phyloP scores from a whole-genome alignment of 2,888 invertebrate genomes.

The Myathropa florea region DNA sequence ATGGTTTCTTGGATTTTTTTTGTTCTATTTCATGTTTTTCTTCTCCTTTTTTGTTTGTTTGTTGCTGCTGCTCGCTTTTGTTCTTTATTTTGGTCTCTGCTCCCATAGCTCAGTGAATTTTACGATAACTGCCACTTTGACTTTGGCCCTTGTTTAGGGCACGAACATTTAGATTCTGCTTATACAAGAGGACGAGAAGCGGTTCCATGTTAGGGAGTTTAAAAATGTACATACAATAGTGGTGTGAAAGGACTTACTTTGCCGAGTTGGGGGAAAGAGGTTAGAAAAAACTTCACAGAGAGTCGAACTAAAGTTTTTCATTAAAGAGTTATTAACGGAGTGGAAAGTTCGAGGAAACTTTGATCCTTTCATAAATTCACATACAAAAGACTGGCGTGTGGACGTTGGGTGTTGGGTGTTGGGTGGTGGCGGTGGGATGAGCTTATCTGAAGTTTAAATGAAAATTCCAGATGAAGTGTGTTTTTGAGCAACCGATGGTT shows the following conservation, averaged over 20 bases:
- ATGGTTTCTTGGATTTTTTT: constrained; percentile 7
- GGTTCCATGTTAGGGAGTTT: background rate
- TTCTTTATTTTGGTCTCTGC: constrained; percentile 2
- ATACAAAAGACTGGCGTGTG: background rate
- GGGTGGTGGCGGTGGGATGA: background rate
- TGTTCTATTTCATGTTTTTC: background rate
- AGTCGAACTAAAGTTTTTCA: constrained; percentile 23
- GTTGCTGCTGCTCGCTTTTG: background rate
- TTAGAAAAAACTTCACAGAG: no score
- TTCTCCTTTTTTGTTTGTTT: background rate
- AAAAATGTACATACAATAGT: background rate
- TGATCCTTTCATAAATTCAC: constrained; percentile 4
- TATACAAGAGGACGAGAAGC: background rate
- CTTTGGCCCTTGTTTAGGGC: constrained; percentile 38
- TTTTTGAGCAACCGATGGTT: no score
- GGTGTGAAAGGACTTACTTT: constrained; percentile 8
- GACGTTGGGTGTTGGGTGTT: background rate
- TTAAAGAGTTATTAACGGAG: constrained; percentile 33
- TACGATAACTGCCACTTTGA: constrained; percentile 48
- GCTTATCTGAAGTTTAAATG: background rate
- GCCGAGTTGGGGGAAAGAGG: background rate
- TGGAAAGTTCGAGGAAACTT: constrained; percentile 17
- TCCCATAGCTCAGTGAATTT: constrained; percentile 43
- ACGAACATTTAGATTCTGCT: constrained; percentile 21
- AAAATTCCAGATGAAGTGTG: background rate